Evolutionary conservation across 2,113 vertebrate species (phyloP).

Genomic region (Zingel zingel): DNA sequence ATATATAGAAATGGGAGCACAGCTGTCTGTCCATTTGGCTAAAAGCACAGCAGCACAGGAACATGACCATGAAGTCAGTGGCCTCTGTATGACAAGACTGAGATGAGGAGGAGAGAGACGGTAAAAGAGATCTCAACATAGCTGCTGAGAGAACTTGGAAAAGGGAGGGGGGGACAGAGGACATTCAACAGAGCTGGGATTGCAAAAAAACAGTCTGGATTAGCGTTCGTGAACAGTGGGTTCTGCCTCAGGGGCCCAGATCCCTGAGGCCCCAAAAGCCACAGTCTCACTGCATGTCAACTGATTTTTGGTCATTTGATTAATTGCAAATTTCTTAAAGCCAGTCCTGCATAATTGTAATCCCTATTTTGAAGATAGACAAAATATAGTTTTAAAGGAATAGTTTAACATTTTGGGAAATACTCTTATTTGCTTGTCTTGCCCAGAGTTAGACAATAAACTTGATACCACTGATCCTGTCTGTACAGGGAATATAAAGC

Average conservation of each 20-base stretch:
- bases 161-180: slow-evolving; percentile 3
- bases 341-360: background rate
- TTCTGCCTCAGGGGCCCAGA: background rate
- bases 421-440: background rate
- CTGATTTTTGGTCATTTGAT: slow-evolving; percentile 2
- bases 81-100: slow-evolving; percentile 14
- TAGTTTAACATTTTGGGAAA: background rate
- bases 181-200: background rate
- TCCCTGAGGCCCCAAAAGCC: background rate
- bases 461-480: background rate
- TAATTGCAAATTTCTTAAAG: background rate
- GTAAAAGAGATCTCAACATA: slow-evolving; percentile 11
- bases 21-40: slow-evolving; percentile 78
- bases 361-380: background rate
- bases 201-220: background rate
- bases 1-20: slow-evolving; percentile 81
- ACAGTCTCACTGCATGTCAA: background rate
- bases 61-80: slow-evolving; percentile 27
- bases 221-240: background rate
- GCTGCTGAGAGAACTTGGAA: background rate
- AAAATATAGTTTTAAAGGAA: background rate
- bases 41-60: slow-evolving; percentile 66
- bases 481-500: background rate
- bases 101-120: background rate
- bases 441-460: background rate